Percentiles rank a stretch among this genome's conserved stretches.
Evolutionary conservation across 30 jellyfish, hydroid and myxozoan genomes (phyloP).

Genomic region (Mastigias papua): DNA sequence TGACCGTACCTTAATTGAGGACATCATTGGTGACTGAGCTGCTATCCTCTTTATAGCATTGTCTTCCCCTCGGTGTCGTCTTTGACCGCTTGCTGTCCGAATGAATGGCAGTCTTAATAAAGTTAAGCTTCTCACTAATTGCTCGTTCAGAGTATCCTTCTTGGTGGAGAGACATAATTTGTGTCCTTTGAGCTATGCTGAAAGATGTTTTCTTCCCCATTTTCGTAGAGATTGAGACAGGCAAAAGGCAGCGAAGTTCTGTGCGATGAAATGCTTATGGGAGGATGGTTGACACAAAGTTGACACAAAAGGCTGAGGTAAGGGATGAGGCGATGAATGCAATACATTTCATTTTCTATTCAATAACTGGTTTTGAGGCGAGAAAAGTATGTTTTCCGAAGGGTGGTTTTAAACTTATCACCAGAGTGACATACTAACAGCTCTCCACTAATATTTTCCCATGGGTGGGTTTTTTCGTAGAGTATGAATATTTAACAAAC

Average conservation of each 20-base stretch:
- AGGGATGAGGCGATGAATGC: neutral
- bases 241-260: neutral
- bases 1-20: neutral
- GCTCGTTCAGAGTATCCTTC: conserved; percentile 1
- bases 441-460: too few relatives aligned
- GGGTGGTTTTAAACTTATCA: neutral
- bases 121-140: neutral
- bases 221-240: neutral
- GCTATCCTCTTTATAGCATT: conserved; percentile 3
- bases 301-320: neutral
- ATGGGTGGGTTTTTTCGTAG: too few relatives aligned
- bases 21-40: neutral
- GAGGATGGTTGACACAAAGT: neutral
- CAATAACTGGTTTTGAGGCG: neutral
- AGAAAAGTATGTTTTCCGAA: neutral
- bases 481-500: too few relatives aligned
- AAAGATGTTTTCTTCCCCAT: conserved; percentile 7
- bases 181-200: neutral
- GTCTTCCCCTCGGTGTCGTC: conserved; percentile 45
- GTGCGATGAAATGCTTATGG: neutral
- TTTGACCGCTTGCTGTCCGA: conserved; percentile 15
- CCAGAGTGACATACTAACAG: too few relatives aligned
- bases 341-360: neutral
- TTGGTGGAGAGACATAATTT: neutral
- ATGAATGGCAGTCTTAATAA: conserved; percentile 33